A percentile compares a stretch with the other conserved stretches of the same genome.
These are phyloP conservation scores for Temnothorax longispinosus DNA, from an alignment of 1,140 invertebrate genomes.

Conservation along the genomic window DNA sequence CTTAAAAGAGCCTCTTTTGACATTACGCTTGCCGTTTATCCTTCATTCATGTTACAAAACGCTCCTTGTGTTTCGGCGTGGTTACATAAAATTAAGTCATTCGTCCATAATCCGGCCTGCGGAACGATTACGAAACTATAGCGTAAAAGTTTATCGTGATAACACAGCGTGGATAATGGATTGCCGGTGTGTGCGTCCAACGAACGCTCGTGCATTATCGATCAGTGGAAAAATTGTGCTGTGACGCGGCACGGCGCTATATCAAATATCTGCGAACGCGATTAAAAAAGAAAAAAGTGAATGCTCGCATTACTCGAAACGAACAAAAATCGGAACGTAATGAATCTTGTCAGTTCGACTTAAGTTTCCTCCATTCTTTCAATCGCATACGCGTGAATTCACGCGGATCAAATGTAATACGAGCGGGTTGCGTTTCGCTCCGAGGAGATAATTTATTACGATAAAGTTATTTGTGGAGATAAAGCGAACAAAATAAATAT, in stretches of 20 bases:
- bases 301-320: not conserved
- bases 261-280: constrained; percentile 26
- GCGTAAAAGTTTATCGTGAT: constrained; percentile 39
- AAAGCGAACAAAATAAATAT: not conserved
- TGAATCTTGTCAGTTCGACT: constrained; percentile 2
- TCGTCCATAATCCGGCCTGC: not conserved
- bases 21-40: not conserved
- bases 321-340: not conserved
- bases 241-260: not conserved
- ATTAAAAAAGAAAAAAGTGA: constrained; percentile 9
- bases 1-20: not conserved
- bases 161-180: constrained; percentile 20
- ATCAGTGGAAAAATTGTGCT: constrained; percentile 30
- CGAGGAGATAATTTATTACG: not conserved
- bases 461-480: not conserved
- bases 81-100: constrained; percentile 37
- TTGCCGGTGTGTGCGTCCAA: constrained; percentile 4
- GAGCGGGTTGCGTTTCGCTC: not conserved
- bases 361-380: constrained; percentile 3
- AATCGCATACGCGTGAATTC: not conserved
- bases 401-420: not conserved
- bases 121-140: constrained; percentile 15
- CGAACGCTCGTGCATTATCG: constrained; percentile 30
- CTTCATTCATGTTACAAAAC: not conserved
- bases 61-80: not conserved